Evolutionary conservation across 2,888 invertebrate species (phyloP).

Genomic region (Drosophila anomelani): DNA sequence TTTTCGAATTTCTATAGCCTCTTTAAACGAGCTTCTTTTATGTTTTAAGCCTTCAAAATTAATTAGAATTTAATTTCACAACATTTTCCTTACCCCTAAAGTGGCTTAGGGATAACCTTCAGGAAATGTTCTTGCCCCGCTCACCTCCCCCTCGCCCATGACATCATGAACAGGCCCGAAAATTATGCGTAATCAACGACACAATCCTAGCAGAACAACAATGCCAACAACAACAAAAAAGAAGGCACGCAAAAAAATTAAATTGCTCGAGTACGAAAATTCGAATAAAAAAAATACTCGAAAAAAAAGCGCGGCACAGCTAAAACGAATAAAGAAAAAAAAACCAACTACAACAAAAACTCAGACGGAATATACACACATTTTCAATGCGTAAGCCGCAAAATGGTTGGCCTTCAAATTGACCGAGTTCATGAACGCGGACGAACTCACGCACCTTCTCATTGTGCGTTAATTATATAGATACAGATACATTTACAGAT

Average conservation of each 20-base stretch:
- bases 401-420: conserved; percentile 80
- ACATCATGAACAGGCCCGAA: conserved; percentile 67
- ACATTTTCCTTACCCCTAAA: background rate
- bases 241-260: conserved; percentile 66
- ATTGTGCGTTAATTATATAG: conserved; percentile 75
- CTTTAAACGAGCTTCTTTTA: background rate
- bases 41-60: too few species aligned
- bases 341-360: conserved; percentile 12
- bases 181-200: conserved; percentile 72
- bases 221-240: conserved; percentile 35
- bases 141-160: conserved; percentile 48
- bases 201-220: conserved; percentile 59
- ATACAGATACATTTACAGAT: conserved; percentile 34
- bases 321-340: conserved; percentile 14
- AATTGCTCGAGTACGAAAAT: conserved; percentile 66
- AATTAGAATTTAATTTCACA: background rate
- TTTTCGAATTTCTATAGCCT: background rate
- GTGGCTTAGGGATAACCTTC: conserved; percentile 22
- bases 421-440: conserved; percentile 81
- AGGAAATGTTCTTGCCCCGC: conserved; percentile 11
- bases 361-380: conserved; percentile 29
- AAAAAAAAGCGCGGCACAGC: conserved; percentile 25
- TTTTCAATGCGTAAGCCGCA: conserved; percentile 72
- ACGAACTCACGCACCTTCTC: conserved; percentile 68
- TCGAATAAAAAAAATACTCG: conserved; percentile 41